A percentile compares a stretch with the other conserved stretches of the same genome.
These are phyloP conservation scores for Sander vitreus DNA, from an alignment of 2,113 vertebrate genomes.

Conservation along the genomic window DNA sequence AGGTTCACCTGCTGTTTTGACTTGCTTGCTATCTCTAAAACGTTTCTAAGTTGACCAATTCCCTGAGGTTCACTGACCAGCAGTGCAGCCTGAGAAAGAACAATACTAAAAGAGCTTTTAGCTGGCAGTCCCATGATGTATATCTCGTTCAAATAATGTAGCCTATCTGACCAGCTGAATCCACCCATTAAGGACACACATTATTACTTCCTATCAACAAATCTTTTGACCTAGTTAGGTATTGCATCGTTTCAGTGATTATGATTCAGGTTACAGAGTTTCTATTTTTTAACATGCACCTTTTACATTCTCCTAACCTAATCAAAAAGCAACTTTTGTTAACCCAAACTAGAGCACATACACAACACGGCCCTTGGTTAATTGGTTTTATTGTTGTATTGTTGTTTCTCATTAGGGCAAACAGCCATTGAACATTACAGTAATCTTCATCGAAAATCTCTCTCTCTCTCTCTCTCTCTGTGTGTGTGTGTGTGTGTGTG, in stretches of 20 bases:
- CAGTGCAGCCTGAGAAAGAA: constrained; percentile 7
- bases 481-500: not conserved
- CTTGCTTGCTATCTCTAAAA: not conserved
- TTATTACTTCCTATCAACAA: not conserved
- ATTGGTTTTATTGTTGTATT: not conserved
- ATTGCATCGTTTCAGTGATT: constrained; percentile 11
- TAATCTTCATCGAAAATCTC: not conserved
- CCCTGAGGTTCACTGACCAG: constrained; percentile 40
- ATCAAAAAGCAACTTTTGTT: not conserved
- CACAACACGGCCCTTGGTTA: not conserved
- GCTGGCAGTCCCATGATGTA: not conserved
- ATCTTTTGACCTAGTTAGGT: constrained; percentile 31
- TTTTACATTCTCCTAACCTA: not conserved
- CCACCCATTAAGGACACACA: not conserved
- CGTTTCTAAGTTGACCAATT: not conserved
- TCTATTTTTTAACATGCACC: not conserved
- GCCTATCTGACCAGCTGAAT: not conserved
- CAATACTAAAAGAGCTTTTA: not conserved
- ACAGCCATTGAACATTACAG: not conserved
- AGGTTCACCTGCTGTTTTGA: not conserved
- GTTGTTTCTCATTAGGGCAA: not conserved
- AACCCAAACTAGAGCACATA: not conserved
- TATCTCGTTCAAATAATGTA: not conserved
- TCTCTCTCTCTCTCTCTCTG: not conserved
- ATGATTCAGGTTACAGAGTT: constrained; percentile 8